Conservation (phyloP, 2,797 vertebrate genomes). For the Ammospiza maritima region DNA sequence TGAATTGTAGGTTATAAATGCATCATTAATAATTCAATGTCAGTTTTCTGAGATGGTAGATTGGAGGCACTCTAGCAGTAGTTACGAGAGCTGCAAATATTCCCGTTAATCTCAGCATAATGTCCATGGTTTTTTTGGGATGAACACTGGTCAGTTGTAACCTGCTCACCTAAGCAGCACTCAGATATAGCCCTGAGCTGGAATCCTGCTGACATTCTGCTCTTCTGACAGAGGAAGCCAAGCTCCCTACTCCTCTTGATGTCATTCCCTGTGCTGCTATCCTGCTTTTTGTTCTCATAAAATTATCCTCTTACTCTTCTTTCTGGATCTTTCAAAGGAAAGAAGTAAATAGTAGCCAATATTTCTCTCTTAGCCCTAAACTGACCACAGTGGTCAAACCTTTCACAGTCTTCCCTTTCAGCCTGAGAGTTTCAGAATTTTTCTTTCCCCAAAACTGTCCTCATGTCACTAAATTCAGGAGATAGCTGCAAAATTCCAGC, state of each 20-base stretch:
- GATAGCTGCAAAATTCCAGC: not conserved
- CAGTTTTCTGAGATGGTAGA: not conserved
- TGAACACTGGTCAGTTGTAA: accelerated
- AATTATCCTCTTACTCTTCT: not conserved
- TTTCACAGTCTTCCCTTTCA: not conserved
- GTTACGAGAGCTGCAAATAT: not conserved
- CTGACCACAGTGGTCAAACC: not conserved
- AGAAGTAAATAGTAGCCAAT: not conserved
- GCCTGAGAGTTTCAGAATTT: not conserved
- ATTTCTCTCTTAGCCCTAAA: not conserved
- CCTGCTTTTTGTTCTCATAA: not conserved
- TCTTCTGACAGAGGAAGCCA: not conserved
- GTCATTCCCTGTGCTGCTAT: not conserved
- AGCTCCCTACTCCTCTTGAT: not conserved
- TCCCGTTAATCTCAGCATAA: not conserved
- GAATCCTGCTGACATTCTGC: not conserved
- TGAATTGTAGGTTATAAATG: not conserved
- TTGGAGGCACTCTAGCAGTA: not conserved
- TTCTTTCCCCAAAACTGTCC: not conserved
- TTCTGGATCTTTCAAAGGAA: not conserved
- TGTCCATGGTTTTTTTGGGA: accelerated
- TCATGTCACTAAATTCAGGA: not conserved
- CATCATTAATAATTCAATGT: not conserved
- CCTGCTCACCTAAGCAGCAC: not conserved
- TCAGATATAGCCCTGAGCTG: accelerated